Evolutionary conservation across 2,797 vertebrate genomes (phyloP).

Genomic region (Gymnoscopelus microlampas): DNA sequence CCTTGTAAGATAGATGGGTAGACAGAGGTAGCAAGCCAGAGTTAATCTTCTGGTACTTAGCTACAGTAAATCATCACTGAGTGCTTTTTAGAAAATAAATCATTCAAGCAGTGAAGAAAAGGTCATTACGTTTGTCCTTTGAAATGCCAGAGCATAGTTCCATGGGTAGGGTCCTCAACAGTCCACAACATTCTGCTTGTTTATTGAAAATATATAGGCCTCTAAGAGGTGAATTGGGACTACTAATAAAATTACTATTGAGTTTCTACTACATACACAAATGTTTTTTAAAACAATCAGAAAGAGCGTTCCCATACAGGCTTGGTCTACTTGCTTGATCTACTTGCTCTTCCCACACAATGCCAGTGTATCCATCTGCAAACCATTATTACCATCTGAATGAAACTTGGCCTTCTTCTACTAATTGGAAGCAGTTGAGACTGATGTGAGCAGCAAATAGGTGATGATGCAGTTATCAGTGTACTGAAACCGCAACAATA

Average conservation of each 20-base stretch:
- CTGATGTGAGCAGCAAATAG: no score
- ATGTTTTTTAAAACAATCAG: neutral
- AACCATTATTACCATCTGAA: no score
- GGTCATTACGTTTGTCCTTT: neutral
- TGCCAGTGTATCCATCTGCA: no score
- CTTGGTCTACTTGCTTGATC: no score
- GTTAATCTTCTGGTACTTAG: neutral
- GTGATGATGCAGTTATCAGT: no score
- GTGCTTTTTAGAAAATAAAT: neutral
- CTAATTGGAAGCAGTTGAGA: no score
- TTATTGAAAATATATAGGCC: no score
- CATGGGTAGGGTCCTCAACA: neutral
- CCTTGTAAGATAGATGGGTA: conserved; percentile 19
- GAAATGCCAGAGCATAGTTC: neutral
- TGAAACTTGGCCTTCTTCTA: no score
- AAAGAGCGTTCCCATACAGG: neutral
- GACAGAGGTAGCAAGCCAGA: neutral
- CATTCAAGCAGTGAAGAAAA: no score
- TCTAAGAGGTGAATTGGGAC: neutral
- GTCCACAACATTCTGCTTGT: no score
- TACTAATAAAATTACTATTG: neutral
- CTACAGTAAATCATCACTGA: conserved; percentile 3
- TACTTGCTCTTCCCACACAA: no score
- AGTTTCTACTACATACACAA: neutral
- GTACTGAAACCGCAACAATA: no score